Percentiles rank a stretch among this genome's conserved stretches.
phyloP scores from a whole-genome alignment of 64 coral and sea anemone species.

The Platygyra sinensis region DNA sequence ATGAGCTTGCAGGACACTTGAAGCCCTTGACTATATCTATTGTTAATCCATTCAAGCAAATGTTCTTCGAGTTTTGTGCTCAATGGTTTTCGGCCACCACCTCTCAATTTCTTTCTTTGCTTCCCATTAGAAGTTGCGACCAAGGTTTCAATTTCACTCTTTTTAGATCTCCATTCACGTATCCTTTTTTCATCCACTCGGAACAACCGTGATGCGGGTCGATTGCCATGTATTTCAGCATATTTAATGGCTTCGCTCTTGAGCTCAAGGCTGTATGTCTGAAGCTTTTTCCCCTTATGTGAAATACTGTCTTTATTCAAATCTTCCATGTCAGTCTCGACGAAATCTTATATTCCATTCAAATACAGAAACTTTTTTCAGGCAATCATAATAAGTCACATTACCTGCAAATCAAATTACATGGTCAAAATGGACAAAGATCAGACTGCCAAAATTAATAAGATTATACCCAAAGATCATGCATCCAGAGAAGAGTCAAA shows the following conservation, averaged over 20 bases:
- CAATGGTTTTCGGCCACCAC: constrained; percentile 51
- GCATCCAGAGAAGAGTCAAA: too few species aligned
- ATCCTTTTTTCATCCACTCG: constrained; percentile 48
- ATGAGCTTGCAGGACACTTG: constrained; percentile 36
- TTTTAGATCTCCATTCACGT: constrained; percentile 29
- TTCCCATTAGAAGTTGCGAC: constrained; percentile 41
- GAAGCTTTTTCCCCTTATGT: constrained; percentile 15
- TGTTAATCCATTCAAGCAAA: constrained; percentile 54
- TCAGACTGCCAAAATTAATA: too few species aligned
- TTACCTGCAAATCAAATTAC: too few species aligned
- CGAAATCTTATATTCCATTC: too few species aligned
- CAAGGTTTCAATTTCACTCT: constrained; percentile 19
- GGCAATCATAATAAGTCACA: too few species aligned
- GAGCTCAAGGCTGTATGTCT: constrained; percentile 46
- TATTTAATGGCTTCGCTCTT: constrained; percentile 41
- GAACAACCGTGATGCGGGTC: constrained; percentile 5
- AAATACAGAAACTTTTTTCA: too few species aligned
- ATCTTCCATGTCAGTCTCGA: too few species aligned
- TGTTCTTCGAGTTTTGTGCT: constrained; percentile 40
- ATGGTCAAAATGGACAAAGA: too few species aligned
- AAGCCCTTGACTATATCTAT: constrained; percentile 21
- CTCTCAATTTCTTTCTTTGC: constrained; percentile 59
- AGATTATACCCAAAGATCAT: too few species aligned
- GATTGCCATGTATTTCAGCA: constrained; percentile 52
- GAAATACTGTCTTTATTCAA: constrained; percentile 3